Base-by-base conservation (phyloP, 2,113 vertebrate species). In the Desmodus rotundus region DNA sequence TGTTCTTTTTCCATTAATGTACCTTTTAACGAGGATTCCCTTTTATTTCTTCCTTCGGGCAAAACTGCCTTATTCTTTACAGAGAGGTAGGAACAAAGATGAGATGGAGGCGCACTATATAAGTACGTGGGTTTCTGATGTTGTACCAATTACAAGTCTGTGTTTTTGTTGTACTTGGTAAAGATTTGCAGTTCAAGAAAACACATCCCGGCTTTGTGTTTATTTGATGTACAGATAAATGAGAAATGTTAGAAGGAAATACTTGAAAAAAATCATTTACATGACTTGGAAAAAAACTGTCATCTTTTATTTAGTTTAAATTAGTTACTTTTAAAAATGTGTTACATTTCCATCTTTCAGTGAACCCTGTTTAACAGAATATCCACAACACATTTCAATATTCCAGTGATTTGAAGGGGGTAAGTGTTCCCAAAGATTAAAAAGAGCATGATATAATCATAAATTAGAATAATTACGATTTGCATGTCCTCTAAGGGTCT, bases 11-110 rank as follows among this genome's bases (percentile, higher is more conserved):
- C 93, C 65, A 45, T 97, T 98, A 98, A 98, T 98, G 97, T 98
- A 98, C 98, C 98, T 98, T 98, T 98, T 98, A 99, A 98, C 24
- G 38, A 98, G 97, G 95, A 98, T 98, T 98, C 90, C 58, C 94
- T 98, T 98, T 98, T 98, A 98, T 98, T 98, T 98, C 98, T 98
- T 98, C 98, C 98, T 98, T 97, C 98, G 98, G 98, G 98, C 98
- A 98, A 98, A 98, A 98, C 96, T 98, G 98, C 96, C 91, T 98
- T 97, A 96, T 97, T 93, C 97, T 97, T 98, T 98, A 98, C 73
- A 97, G 88, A 97, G 97, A 98, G 95, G 98, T 98, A 97, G 89
- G 87, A 98, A 98, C 97, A 98, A 98, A 98, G 97, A 98, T 98
- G 97, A 98, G 91, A 97, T 97, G 65, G 96, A 97, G 97, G 91